These are phyloP conservation scores for Hymenochirus boettgeri DNA, from an alignment of 2,113 vertebrate species.

Conservation along the genomic window DNA sequence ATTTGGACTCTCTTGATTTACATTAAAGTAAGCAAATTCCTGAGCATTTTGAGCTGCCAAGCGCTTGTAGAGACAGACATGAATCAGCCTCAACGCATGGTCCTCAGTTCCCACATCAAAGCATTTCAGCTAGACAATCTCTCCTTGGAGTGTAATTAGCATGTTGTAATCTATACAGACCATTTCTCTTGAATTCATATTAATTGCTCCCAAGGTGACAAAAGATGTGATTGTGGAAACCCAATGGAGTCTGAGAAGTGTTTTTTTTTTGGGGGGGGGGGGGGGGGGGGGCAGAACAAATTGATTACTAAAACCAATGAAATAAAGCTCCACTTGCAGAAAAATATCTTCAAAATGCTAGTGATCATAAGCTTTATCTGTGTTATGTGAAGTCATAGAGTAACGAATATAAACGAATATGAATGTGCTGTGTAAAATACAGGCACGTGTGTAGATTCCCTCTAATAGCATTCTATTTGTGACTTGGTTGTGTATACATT, in stretches of 20 bases:
- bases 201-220: constrained; percentile 53
- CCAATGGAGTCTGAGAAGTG: constrained; percentile 18
- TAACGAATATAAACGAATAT: not conserved
- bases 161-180: constrained; percentile 49
- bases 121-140: constrained; percentile 45
- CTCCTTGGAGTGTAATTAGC: constrained; percentile 50
- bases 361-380: constrained; percentile 17
- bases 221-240: constrained; percentile 46
- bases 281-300: constrained; percentile 38
- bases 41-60: not conserved
- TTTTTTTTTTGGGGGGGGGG: no score
- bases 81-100: constrained; percentile 37
- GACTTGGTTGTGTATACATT: not conserved
- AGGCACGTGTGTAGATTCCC: not conserved
- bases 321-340: not conserved
- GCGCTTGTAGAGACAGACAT: constrained; percentile 29
- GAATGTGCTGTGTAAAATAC: not conserved
- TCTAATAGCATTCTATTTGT: no score
- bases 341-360: constrained; percentile 12
- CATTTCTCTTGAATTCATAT: constrained; percentile 48
- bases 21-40: constrained; percentile 32
- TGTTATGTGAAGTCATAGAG: not conserved
- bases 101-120: constrained; percentile 45
- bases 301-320: constrained; percentile 14
- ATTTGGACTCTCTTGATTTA: constrained; percentile 24